Conservation (phyloP, 2,113 vertebrate genomes). For the Oreocharis arfaki region DNA sequence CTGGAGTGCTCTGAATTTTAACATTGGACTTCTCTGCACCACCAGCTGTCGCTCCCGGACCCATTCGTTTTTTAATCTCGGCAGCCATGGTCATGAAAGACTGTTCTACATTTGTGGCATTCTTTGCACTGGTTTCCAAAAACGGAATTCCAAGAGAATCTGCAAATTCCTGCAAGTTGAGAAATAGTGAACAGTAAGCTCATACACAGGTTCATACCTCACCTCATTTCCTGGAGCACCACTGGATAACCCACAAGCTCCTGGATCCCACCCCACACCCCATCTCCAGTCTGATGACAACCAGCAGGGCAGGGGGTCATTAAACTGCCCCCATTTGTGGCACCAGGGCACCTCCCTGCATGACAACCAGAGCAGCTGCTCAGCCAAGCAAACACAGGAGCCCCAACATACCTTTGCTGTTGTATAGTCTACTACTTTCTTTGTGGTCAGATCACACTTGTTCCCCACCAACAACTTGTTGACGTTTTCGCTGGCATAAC, state of each 20-base stretch:
- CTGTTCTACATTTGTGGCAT: constrained; percentile 97
- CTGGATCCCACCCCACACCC: neutral
- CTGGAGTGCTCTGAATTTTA: constrained; percentile 98
- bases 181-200: constrained; percentile 3
- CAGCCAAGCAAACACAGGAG: fast-evolving
- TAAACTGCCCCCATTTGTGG: fast-evolving
- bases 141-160: constrained; percentile 95
- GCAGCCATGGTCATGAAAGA: constrained; percentile 99
- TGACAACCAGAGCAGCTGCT: neutral
- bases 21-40: constrained; percentile 92
- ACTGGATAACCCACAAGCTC: fast-evolving
- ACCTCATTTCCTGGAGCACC: neutral
- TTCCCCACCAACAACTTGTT: constrained; percentile 98
- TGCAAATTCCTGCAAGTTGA: constrained; percentile 86
- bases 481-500: constrained; percentile 97
- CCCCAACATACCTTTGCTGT: constrained; percentile 84
- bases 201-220: fast-evolving
- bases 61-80: constrained; percentile 98
- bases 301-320: neutral
- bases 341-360: too few species aligned
- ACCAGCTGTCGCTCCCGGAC: constrained; percentile 89
- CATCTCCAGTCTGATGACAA: fast-evolving
- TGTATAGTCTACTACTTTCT: constrained; percentile 97
- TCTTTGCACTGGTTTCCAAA: constrained; percentile 98
- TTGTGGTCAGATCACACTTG: constrained; percentile 96